Conservation (phyloP, 2,797 vertebrate genomes). For the Miichthys miiuy region DNA sequence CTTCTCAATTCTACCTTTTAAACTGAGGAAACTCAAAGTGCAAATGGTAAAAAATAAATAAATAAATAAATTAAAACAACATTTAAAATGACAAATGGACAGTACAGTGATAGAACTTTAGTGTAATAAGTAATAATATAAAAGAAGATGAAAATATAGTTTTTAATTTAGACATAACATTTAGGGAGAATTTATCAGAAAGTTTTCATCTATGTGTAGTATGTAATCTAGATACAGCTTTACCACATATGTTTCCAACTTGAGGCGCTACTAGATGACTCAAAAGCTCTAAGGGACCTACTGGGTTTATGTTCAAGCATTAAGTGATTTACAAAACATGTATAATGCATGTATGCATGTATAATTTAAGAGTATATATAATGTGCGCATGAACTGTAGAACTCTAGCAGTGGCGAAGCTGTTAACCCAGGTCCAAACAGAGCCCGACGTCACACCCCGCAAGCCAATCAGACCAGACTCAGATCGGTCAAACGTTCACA, state of each 20-base stretch:
- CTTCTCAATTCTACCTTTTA: neutral
- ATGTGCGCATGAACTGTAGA: neutral
- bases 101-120: neutral
- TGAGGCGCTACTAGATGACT: neutral
- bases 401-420: neutral
- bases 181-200: neutral
- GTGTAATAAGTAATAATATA: neutral
- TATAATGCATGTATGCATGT: no score
- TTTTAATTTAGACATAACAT: neutral
- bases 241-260: constrained; percentile 14
- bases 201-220: neutral
- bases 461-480: no score
- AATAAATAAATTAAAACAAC: neutral
- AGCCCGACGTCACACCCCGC: no score
- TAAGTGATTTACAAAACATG: no score
- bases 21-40: neutral
- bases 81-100: neutral
- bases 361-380: neutral
- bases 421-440: no score
- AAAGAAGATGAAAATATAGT: neutral
- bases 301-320: neutral
- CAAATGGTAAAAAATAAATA: neutral
- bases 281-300: neutral
- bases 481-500: no score
- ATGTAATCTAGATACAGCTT: constrained; percentile 1